Conservation (phyloP, 2,888 invertebrate species). For the Ditula angustiorana region DNA sequence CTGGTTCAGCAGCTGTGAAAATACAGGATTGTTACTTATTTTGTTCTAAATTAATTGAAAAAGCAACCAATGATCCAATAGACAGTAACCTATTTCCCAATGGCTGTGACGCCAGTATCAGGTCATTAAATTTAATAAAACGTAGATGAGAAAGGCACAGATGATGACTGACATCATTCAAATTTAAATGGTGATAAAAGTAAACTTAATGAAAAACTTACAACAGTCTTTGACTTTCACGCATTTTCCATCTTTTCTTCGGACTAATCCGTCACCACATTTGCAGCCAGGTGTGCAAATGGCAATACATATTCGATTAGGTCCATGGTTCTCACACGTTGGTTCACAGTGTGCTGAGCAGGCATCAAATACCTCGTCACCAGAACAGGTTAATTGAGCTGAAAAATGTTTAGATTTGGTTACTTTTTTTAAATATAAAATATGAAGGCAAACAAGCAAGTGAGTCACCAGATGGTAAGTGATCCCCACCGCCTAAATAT, state of each 20-base stretch:
- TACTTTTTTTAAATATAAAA: too few relatives aligned
- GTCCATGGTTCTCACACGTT: conserved; percentile 23
- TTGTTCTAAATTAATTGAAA: neutral
- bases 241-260: conserved; percentile 23
- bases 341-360: conserved; percentile 30
- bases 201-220: neutral
- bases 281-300: conserved; percentile 24
- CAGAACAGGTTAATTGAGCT: conserved; percentile 7
- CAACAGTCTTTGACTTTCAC: conserved; percentile 15
- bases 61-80: too few relatives aligned
- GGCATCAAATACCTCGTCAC: conserved; percentile 11
- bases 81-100: too few relatives aligned
- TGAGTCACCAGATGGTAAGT: too few relatives aligned
- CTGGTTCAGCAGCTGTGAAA: neutral
- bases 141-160: too few relatives aligned
- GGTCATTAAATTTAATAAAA: too few relatives aligned
- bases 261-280: conserved; percentile 20
- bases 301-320: neutral
- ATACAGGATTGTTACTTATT: neutral
- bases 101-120: too few relatives aligned
- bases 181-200: neutral
- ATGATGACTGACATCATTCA: neutral
- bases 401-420: neutral
- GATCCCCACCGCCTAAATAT: too few relatives aligned
- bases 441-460: too few relatives aligned